These are phyloP conservation scores for Coendou prehensilis DNA, from an alignment of 2,797 vertebrate genomes.

Conservation along the genomic window DNA sequence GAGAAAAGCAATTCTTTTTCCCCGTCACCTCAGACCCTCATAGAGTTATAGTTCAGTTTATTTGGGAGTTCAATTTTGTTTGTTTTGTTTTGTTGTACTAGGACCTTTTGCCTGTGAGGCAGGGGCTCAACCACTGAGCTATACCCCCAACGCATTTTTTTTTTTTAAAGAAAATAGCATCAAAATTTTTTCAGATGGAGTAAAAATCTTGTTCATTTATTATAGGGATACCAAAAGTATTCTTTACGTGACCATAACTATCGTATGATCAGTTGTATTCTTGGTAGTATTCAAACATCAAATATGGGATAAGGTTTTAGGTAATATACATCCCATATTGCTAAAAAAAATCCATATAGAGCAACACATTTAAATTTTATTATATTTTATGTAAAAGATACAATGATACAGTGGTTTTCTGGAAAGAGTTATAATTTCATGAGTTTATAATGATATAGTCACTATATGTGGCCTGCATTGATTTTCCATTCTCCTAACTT, in stretches of 20 bases:
- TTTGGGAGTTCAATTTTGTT: background rate
- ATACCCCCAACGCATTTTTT: background rate
- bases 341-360: conserved; percentile 10
- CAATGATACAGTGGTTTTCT: conserved; percentile 62
- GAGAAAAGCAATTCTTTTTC: background rate
- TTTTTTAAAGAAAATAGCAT: background rate
- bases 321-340: background rate
- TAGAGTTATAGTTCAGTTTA: background rate
- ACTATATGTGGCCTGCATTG: conserved; percentile 47
- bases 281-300: background rate
- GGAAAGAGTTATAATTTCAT: conserved; percentile 51
- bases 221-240: background rate
- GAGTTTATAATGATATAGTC: conserved; percentile 70
- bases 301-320: conserved; percentile 49
- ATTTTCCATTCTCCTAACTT: conserved; percentile 73
- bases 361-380: conserved; percentile 54
- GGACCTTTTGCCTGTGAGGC: background rate
- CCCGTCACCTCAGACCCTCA: background rate
- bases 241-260: background rate
- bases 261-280: conserved; percentile 4
- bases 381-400: conserved; percentile 65
- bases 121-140: background rate
- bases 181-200: background rate
- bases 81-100: background rate
- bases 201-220: background rate